Percentiles rank a stretch among this genome's conserved stretches.
Evolutionary conservation across 2,113 vertebrate species (phyloP).

Genomic region (Ictalurus furcatus): DNA sequence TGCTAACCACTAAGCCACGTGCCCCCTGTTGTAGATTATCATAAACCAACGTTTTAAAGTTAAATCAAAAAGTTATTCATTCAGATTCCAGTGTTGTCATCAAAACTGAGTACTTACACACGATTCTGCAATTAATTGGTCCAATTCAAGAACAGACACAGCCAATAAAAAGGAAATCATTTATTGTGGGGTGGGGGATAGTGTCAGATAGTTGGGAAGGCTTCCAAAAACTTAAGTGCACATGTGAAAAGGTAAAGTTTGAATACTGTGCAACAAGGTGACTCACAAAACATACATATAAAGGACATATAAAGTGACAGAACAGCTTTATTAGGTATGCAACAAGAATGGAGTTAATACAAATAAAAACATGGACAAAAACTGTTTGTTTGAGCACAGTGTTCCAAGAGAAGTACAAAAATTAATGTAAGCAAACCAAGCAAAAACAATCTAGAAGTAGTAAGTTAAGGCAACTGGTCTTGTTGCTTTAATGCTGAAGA

Average conservation of each 20-base stretch:
- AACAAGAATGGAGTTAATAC: not conserved
- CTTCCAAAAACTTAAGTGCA: not conserved
- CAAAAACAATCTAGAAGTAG: not conserved
- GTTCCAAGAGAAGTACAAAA: not conserved
- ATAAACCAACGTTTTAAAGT: not conserved
- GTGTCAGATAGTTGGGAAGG: not conserved
- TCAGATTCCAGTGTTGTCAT: not conserved
- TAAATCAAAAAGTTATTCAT: not conserved
- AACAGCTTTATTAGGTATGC: not conserved
- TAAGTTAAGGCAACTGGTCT: not conserved
- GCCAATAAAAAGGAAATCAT: not conserved
- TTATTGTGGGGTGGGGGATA: conserved; percentile 17
- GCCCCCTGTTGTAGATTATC: not conserved
- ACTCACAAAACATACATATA: conserved; percentile 24
- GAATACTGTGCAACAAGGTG: not conserved
- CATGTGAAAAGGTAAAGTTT: not conserved
- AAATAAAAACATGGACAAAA: not conserved
- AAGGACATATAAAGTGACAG: conserved; percentile 22
- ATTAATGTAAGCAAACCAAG: not conserved
- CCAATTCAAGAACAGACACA: not conserved
- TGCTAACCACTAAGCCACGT: no score
- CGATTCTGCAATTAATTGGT: not conserved
- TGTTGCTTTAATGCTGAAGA: not conserved
- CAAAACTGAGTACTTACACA: not conserved
- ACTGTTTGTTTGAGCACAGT: not conserved